Evolutionary conservation across 2,113 vertebrate species (phyloP), one percentile per base, ranked within the genome.

Genomic region (Ptychochromis oligacanthus): DNA sequence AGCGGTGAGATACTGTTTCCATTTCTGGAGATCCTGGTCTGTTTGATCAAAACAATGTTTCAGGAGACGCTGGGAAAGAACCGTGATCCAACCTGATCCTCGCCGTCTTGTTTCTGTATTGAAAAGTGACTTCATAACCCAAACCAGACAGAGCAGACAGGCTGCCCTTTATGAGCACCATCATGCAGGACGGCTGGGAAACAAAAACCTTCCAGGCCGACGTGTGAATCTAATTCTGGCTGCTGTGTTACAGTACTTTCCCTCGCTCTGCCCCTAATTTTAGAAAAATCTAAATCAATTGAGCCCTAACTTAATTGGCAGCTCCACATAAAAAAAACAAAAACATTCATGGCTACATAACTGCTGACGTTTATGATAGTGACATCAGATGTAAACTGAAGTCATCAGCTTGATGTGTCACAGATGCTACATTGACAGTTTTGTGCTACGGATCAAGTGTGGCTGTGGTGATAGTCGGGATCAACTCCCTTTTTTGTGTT

Each of bases 61-160:
- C 20, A 78, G 62, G 40, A 79, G 87, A 87, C 4, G 64, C 72
- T 88, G 88, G 85, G 87, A 87, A 90, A 85, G 77, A 85, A 74
- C 82, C 15, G 12, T 56, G 79, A 90, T 85, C 87, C 87, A n/a
- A 80, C 86, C 85, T 91, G 85, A 88, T 91, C 81, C 85, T 65
- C 36, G 10, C 24, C 57, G 74, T 70, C 87, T 62, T 88, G 85
- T 89, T 87, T 88, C 81, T 90, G 75, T 62, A 74, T 70, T 85
- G 83, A 67, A 74, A 59, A 77, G 82, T 85, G 81, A 86, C 85
- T 77, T 88, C 79, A 88, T 91, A 86, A 93, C 79, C 86, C 81
- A 31, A 79, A 91, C 83, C 91, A 91, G 92, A 90, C 88, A 26
- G 84, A 76, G 76, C 87, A 88, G 89, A 88, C 84, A 79, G 83